Evolutionary conservation across 1,140 invertebrate species (phyloP), one percentile per base, ranked within the genome.

Genomic region (Bicyclus anynana): DNA sequence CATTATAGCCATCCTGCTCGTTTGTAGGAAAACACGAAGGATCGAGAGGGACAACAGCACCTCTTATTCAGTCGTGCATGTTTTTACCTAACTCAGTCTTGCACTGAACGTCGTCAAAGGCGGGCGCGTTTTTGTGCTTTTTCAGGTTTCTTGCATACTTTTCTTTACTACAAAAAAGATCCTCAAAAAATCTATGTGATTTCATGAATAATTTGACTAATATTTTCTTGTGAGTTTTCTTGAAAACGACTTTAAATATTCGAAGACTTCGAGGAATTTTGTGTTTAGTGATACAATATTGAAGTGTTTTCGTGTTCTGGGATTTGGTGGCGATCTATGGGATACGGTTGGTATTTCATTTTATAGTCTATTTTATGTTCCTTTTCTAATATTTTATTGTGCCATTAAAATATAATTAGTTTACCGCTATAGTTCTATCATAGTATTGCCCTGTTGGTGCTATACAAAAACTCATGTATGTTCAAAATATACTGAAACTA

Each of bases 21-120:
- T 14, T 18, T 72, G 5, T 23, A 53, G 50, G 14, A 37, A 12
- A 37, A 13, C 6, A 13, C 5, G n/a, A 18, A n/a, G 10, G 65
- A 35, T 48, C 35, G 61, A 81, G 27, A 59, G 73, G 62, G 74
- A 74, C 46, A 23, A 18, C n/a, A 38, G 14, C 29, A 69, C 38
- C 63, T 74, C 72, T 77, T 79, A 77, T 79, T 81, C 65, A 73
- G 59, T 42, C 51, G 53, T 63, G 65, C 72, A 63, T 69, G 65
- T 70, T 70, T 62, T 68, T 65, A 52, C 65, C 56, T 37, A 48
- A 67, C 58, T 65, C 65, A 72, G 68, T 77, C 59, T 67, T 56
- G 59, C 42, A 62, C 62, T 49, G 33, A 47, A 58, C 57, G 55
- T 47, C 13, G 46, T 50, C 5, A 35, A 5, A 44, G 51, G 47